Conservation (phyloP, 2,113 vertebrate species). For the Brachyhypopomus gauderio region DNA sequence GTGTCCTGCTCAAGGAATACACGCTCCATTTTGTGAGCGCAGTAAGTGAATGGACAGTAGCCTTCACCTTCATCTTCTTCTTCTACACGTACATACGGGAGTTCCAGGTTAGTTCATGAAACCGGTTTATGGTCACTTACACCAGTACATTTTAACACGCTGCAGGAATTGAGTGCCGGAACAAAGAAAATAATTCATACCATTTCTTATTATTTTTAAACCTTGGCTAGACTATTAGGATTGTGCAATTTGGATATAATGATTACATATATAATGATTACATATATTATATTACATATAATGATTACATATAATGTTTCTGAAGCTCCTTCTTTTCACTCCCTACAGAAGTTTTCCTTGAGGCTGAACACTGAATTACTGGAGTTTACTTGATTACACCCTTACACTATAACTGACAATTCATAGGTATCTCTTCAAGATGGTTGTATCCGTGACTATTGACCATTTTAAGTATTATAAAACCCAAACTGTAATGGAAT, state of each 20-base stretch:
- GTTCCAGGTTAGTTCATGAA: conserved; percentile 83
- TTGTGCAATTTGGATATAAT: neutral
- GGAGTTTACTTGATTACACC: conserved; percentile 32
- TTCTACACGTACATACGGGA: conserved; percentile 92
- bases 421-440: neutral
- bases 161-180: neutral
- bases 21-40: conserved; percentile 79
- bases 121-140: neutral
- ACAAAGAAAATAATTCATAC: too few species aligned
- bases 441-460: neutral
- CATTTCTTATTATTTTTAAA: neutral
- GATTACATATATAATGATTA: neutral
- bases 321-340: neutral
- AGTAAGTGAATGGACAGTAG: conserved; percentile 88
- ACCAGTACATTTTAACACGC: neutral
- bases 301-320: too few species aligned
- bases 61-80: conserved; percentile 91
- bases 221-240: neutral
- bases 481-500: neutral
- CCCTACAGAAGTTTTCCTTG: conserved; percentile 68
- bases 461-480: neutral
- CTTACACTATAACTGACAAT: neutral
- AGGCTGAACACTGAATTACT: conserved; percentile 49
- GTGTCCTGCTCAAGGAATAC: conserved; percentile 68
- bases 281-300: too few species aligned